These are phyloP conservation scores for Philaethria dido DNA, from an alignment of 2,888 invertebrate genomes.

Conservation along the genomic window DNA sequence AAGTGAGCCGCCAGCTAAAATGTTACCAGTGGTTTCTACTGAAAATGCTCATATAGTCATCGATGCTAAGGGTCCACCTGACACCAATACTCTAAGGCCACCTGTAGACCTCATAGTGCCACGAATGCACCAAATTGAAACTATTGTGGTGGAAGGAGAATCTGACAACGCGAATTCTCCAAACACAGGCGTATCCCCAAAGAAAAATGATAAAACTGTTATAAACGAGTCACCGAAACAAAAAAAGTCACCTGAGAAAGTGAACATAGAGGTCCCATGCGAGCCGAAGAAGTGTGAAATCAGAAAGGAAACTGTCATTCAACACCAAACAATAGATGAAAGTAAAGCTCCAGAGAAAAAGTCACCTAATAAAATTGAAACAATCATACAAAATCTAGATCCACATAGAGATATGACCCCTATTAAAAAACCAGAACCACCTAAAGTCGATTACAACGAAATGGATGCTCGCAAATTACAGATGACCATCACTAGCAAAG, in stretches of 20 bases:
- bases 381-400: conserved; percentile 70
- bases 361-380: conserved; percentile 72
- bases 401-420: conserved; percentile 63
- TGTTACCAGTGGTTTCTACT: conserved; percentile 72
- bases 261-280: conserved; percentile 50
- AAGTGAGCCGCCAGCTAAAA: conserved; percentile 72
- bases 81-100: conserved; percentile 57
- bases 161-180: conserved; percentile 66
- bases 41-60: conserved; percentile 76
- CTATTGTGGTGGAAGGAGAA: conserved; percentile 73
- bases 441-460: conserved; percentile 68
- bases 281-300: conserved; percentile 70
- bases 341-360: conserved; percentile 64
- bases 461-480: conserved; percentile 63
- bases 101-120: conserved; percentile 66
- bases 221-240: conserved; percentile 67
- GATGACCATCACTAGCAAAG: conserved; percentile 60
- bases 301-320: conserved; percentile 77
- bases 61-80: conserved; percentile 68
- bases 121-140: conserved; percentile 70
- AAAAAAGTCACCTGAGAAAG: conserved; percentile 64
- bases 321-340: conserved; percentile 72
- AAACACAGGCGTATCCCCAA: conserved; percentile 59
- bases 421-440: conserved; percentile 65
- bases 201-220: conserved; percentile 64